Evolutionary conservation across 1,140 invertebrate genomes (phyloP), one percentile per base, ranked within the genome.

Genomic region (Calliphora vicina): DNA sequence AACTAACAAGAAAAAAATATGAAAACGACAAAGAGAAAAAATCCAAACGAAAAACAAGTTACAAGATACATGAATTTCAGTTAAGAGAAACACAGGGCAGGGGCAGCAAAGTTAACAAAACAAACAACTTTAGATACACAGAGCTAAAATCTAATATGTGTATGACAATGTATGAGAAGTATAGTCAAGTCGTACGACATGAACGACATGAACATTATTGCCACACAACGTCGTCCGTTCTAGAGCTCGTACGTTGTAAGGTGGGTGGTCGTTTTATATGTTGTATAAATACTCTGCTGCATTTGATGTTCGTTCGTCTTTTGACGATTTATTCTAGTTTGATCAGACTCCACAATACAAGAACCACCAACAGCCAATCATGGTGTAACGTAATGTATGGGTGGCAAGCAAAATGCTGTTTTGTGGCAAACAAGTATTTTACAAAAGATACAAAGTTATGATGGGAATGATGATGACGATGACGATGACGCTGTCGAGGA

Each of bases 291-390:
- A n/a, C n/a, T n/a, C n/a, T 57, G 50, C 50, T 6, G 61, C 20
- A 67, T 67, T 23, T 67, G 45, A 67, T 23, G 23, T 67, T 67
- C n/a, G 5, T 67, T 23, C 50, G 4, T n/a, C n/a, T 57, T n/a
- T n/a, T n/a, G 4, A 57, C 15, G 61, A 67, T 67, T 67, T 76
- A 76, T 76, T 76, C 74, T 25, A 43, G 74, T 43, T 78, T 45
- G 20, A 78, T 78, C 74, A 43, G 35, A 78, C 35, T 78, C 74
- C 74, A 78, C 74, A 78, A 78, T 35, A 78, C 45, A 35, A 23
- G 12, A 74, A 15, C 26, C 74, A 78, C 13, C 74, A n/a, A n/a
- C 74, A 78, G 23, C 23, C 42, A 78, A 78, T 78, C 27, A 67
- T 23, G n/a, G n/a, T 23, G 20, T 12, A 67, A 23, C 61, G 12